Evolutionary conservation across 2,113 vertebrate genomes (phyloP).

Genomic region (Atrichornis clamosus): DNA sequence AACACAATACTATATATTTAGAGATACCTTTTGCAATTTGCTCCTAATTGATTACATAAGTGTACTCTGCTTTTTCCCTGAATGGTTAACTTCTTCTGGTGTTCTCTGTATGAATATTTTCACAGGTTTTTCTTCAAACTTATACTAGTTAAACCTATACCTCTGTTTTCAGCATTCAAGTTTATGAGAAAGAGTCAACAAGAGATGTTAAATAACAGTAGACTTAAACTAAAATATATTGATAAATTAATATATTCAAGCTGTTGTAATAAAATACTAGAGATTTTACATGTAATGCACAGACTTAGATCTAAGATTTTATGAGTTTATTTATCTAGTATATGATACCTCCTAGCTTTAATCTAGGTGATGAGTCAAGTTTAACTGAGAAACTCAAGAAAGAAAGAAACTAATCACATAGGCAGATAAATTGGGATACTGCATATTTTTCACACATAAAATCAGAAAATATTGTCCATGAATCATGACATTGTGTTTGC

Average conservation of each 20-base stretch:
- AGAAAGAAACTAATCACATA: background rate
- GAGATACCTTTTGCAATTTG: background rate
- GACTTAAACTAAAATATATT: background rate
- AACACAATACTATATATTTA: background rate
- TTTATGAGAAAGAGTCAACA: background rate
- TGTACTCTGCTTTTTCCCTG: background rate
- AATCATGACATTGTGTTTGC: background rate
- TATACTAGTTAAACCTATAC: background rate
- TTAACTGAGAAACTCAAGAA: background rate
- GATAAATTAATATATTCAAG: background rate
- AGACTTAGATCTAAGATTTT: background rate
- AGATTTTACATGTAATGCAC: background rate
- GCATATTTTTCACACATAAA: background rate
- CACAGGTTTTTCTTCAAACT: background rate
- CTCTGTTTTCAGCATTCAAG: background rate
- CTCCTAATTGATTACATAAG: background rate
- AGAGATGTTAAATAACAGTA: background rate
- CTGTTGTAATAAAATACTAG: background rate
- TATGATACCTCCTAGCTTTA: background rate
- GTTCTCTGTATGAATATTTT: background rate
- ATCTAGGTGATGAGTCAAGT: background rate
- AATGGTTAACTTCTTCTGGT: background rate
- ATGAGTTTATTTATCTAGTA: background rate
- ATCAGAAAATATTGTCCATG: background rate
- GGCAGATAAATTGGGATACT: background rate